A percentile compares a stretch with the other conserved stretches of the same genome.
Conservation (phyloP, 2,797 vertebrate species). For the Labeo calbasu region DNA sequence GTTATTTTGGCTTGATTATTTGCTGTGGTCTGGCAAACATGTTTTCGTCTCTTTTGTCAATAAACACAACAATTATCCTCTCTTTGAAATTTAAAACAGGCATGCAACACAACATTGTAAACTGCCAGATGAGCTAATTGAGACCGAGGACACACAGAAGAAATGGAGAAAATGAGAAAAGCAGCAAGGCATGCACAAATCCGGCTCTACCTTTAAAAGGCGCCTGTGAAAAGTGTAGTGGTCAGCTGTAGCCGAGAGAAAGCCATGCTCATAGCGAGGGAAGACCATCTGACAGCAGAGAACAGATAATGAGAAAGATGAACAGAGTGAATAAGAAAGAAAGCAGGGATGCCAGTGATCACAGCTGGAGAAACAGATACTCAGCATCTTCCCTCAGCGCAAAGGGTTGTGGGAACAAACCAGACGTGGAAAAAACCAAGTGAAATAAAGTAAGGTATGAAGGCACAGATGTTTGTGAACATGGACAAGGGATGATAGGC, state of each 20-base stretch:
- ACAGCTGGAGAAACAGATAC: conserved; percentile 17
- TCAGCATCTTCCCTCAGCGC: conserved; percentile 4
- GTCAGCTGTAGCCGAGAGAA: conserved; percentile 84
- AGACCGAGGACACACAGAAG: conserved; percentile 40
- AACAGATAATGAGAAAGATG: conserved; percentile 31
- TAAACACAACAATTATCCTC: conserved; percentile 65
- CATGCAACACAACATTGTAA: conserved; percentile 50
- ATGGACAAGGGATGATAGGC: conserved; percentile 5
- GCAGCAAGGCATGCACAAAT: conserved; percentile 62
- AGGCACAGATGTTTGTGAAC: conserved; percentile 13
- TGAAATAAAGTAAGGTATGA: conserved; percentile 12
- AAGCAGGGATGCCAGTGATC: conserved; percentile 1
- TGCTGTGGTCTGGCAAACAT: conserved; percentile 56
- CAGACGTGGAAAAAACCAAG: neutral
- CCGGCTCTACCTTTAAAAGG: conserved; percentile 86
- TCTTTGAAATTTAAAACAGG: conserved; percentile 59
- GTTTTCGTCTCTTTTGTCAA: conserved; percentile 55
- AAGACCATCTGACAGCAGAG: conserved; percentile 85
- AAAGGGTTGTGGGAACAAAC: conserved; percentile 26
- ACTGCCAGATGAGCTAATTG: conserved; percentile 48
- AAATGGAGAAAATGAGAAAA: conserved; percentile 39
- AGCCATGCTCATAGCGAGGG: conserved; percentile 84
- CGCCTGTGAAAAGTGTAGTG: conserved; percentile 82
- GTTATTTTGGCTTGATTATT: conserved; percentile 64
- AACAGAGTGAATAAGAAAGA: conserved; percentile 19